Conservation (phyloP, 2,113 vertebrate genomes). For the Neolamprologus variostigma region DNA sequence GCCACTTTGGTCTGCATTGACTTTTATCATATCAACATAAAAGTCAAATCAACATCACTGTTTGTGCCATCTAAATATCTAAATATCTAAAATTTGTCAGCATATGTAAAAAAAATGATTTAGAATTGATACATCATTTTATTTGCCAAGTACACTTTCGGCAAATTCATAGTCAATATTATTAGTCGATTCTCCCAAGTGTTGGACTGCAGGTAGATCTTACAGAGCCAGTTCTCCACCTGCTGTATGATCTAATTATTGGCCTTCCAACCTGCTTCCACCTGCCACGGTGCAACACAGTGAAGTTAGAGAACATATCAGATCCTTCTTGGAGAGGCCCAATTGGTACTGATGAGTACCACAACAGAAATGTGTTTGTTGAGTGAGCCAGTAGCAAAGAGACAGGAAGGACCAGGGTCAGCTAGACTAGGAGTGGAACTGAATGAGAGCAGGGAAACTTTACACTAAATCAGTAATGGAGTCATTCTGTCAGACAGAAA, state of each 20-base stretch:
- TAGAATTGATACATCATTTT: neutral
- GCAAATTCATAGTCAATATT: neutral
- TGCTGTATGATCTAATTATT: neutral
- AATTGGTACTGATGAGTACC: neutral
- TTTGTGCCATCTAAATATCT: neutral
- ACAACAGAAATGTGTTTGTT: neutral
- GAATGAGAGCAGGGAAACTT: neutral
- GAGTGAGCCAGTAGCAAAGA: neutral
- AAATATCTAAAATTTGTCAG: neutral
- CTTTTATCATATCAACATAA: too few species aligned
- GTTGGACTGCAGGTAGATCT: neutral
- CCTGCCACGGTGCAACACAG: accelerated
- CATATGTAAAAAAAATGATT: neutral
- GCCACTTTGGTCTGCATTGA: neutral
- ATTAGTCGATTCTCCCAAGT: neutral
- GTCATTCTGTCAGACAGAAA: neutral
- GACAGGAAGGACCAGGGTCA: neutral
- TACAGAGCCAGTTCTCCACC: neutral
- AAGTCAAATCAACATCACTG: neutral
- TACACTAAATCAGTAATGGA: neutral
- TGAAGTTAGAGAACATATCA: neutral
- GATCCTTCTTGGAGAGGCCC: neutral
- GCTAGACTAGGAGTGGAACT: accelerated
- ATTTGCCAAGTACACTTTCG: neutral
- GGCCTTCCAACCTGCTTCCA: too few species aligned